Conservation (phyloP, 1,140 invertebrate species). For the Euglossa dilemma region DNA sequence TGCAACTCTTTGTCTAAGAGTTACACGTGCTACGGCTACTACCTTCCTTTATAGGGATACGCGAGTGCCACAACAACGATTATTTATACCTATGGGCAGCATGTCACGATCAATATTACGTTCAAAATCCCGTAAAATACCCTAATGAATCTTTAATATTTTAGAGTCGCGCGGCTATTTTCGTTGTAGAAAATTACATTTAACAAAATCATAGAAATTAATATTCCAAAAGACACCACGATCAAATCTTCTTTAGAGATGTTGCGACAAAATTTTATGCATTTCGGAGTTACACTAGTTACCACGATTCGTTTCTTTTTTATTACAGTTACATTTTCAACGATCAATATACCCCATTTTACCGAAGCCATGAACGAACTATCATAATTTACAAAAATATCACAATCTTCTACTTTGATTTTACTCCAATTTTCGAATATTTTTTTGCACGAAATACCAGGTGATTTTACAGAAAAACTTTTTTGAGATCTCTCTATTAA, state of each 20-base stretch:
- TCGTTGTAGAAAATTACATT: neutral
- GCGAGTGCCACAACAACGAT: slow-evolving; percentile 7
- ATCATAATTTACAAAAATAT: neutral
- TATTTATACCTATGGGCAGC: slow-evolving; percentile 10
- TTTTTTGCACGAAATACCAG: neutral
- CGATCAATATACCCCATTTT: neutral
- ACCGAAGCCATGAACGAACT: neutral
- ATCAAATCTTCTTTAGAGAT: neutral
- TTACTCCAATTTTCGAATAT: neutral
- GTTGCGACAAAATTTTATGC: neutral
- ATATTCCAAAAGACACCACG: no score
- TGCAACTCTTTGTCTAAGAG: neutral
- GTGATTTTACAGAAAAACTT: neutral
- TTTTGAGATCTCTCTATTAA: neutral
- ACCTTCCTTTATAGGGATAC: neutral
- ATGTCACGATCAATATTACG: slow-evolving; percentile 11
- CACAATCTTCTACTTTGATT: neutral
- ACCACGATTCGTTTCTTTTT: neutral
- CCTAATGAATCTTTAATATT: neutral
- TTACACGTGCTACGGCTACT: slow-evolving; percentile 7
- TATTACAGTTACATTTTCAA: neutral
- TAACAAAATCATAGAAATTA: neutral
- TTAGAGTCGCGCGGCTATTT: neutral
- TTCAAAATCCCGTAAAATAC: slow-evolving; percentile 18
- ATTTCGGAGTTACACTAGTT: neutral